These are phyloP conservation scores for Ectemnius cavifrons DNA, from an alignment of 2,888 invertebrate species.

Conservation along the genomic window DNA sequence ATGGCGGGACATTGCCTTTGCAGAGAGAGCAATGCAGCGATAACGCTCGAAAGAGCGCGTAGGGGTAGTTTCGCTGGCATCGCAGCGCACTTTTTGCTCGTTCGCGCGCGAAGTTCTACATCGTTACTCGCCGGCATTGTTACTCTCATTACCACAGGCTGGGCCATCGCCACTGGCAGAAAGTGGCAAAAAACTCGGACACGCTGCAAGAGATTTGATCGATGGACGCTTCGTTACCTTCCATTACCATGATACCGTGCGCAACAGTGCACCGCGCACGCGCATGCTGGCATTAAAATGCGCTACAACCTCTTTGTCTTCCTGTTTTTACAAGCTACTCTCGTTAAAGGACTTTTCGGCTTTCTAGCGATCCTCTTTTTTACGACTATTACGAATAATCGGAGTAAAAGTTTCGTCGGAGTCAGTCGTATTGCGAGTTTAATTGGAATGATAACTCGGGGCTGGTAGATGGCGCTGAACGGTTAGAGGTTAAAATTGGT, in stretches of 20 bases:
- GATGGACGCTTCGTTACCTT: slow-evolving; percentile 51
- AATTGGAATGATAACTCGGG: too few relatives aligned
- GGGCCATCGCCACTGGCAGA: slow-evolving; percentile 17
- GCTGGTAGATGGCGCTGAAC: too few relatives aligned
- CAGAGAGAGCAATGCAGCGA: too few relatives aligned
- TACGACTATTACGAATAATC: not conserved
- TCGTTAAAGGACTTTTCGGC: not conserved
- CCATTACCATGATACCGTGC: slow-evolving; percentile 40
- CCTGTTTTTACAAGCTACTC: not conserved
- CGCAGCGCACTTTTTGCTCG: not conserved
- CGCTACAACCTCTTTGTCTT: not conserved
- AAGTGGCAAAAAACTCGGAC: slow-evolving; percentile 49
- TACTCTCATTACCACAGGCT: slow-evolving; percentile 40
- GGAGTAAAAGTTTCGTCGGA: too few relatives aligned
- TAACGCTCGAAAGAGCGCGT: too few relatives aligned
- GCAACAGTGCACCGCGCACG: not conserved
- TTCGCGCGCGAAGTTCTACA: slow-evolving; percentile 2
- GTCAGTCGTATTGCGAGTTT: too few relatives aligned
- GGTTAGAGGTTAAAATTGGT: too few relatives aligned
- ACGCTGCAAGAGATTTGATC: slow-evolving; percentile 44
- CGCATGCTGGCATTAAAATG: not conserved
- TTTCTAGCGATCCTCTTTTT: slow-evolving; percentile 5
- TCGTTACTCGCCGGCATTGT: slow-evolving; percentile 22
- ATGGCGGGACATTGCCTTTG: too few relatives aligned
- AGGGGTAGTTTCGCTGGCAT: too few relatives aligned